Conservation (phyloP, 2,797 vertebrate species). For the Oreochromis grahami region DNA sequence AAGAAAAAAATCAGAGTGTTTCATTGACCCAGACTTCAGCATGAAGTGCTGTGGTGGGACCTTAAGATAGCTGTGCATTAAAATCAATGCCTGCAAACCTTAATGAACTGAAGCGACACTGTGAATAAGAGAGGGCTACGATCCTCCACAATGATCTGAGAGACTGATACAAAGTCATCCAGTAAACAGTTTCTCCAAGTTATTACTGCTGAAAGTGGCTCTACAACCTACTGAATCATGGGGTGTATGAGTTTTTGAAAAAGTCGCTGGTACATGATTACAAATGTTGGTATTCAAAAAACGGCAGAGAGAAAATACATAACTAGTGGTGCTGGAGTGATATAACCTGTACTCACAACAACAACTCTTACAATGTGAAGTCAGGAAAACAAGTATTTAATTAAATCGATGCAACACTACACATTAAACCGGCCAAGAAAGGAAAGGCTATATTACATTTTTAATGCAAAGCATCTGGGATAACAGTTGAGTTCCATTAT, state of each 20-base stretch:
- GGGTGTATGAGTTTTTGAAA: not conserved
- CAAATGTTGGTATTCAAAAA: not conserved
- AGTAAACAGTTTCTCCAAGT: not conserved
- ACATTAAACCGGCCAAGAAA: not conserved
- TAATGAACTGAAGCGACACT: not conserved
- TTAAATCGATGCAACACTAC: not conserved
- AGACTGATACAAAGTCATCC: not conserved
- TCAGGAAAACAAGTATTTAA: not conserved
- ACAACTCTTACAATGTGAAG: not conserved
- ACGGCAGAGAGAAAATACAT: not conserved
- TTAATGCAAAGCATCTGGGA: not conserved
- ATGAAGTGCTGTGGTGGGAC: not conserved
- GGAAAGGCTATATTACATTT: not conserved
- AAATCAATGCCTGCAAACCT: not conserved
- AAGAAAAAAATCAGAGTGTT: not conserved
- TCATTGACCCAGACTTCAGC: rapidly evolving
- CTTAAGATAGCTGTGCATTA: not conserved
- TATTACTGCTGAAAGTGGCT: not conserved
- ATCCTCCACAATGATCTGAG: not conserved
- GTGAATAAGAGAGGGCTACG: too few species aligned
- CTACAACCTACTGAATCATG: not conserved
- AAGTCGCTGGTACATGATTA: not conserved
- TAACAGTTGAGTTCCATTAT: not conserved
- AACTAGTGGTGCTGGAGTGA: not conserved
- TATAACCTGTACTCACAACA: not conserved